phyloP scores from a whole-genome alignment of 2,888 invertebrate genomes.

The Drosophila greeni region DNA sequence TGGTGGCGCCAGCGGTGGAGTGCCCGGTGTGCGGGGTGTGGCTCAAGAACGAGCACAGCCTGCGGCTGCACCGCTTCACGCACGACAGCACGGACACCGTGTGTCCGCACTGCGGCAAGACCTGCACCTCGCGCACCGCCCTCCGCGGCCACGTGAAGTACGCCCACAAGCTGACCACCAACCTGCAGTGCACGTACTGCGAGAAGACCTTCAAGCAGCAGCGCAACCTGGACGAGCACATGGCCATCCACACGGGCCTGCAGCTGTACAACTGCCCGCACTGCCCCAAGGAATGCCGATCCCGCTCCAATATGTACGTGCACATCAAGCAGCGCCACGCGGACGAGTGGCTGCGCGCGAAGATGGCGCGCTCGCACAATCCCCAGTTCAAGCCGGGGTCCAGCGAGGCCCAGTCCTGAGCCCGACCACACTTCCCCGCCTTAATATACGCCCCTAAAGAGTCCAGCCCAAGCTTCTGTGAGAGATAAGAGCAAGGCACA shows the following conservation, averaged over 20 bases:
- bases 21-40: conserved; percentile 69
- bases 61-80: conserved; percentile 63
- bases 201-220: conserved; percentile 72
- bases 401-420: background rate
- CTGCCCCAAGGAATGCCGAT: conserved; percentile 74
- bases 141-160: conserved; percentile 71
- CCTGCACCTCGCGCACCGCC: conserved; percentile 69
- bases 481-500: conserved; percentile 2
- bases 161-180: conserved; percentile 68
- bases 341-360: conserved; percentile 72
- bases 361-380: conserved; percentile 69
- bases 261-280: conserved; percentile 75
- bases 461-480: conserved; percentile 7
- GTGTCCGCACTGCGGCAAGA: conserved; percentile 62
- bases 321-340: conserved; percentile 74
- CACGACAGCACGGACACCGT: conserved; percentile 62
- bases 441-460: background rate
- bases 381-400: conserved; percentile 55
- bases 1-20: conserved; percentile 71
- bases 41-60: conserved; percentile 72
- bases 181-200: conserved; percentile 70
- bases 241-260: conserved; percentile 74
- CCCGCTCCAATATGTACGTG: conserved; percentile 75
- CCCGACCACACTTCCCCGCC: background rate
- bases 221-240: conserved; percentile 73